phyloP scores from a whole-genome alignment of 1,140 invertebrate genomes.

The Maniola jurtina region DNA sequence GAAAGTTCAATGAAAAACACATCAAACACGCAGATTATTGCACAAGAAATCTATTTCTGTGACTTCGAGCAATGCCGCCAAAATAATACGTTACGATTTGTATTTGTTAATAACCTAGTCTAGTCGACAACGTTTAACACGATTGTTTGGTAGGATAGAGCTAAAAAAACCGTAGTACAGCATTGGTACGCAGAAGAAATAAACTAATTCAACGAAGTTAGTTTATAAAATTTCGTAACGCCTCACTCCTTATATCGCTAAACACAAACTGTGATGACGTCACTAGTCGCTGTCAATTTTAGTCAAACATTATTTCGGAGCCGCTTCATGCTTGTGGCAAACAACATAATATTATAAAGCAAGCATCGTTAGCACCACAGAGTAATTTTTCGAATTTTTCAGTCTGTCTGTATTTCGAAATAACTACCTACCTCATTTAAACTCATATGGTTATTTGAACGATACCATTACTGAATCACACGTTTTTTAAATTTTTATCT shows the following conservation, averaged over 20 bases:
- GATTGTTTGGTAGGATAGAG: constrained; percentile 1
- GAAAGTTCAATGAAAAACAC: constrained; percentile 51
- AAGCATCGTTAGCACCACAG: too few relatives aligned
- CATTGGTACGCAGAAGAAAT: constrained; percentile 26
- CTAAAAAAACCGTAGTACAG: constrained; percentile 22
- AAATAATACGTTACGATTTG: constrained; percentile 55
- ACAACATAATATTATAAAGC: too few relatives aligned
- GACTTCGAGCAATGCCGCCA: constrained; percentile 69
- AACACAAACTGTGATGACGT: constrained; percentile 73
- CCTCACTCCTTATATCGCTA: constrained; percentile 40
- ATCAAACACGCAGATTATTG: constrained; percentile 57
- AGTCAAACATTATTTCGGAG: too few relatives aligned
- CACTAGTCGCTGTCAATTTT: constrained; percentile 34
- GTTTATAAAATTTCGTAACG: constrained; percentile 62
- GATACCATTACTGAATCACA: too few relatives aligned
- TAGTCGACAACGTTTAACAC: constrained; percentile 12
- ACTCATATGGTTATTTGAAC: too few relatives aligned
- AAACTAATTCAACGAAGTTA: constrained; percentile 30
- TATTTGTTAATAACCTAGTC: constrained; percentile 33
- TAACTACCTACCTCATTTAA: too few relatives aligned
- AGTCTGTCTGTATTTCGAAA: too few relatives aligned
- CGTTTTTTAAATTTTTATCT: too few relatives aligned
- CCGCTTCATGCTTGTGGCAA: too few relatives aligned
- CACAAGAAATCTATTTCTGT: constrained; percentile 78
- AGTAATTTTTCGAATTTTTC: too few relatives aligned